These are phyloP conservation scores for Hydrotaea diabolus DNA, from an alignment of 2,888 invertebrate genomes.

Conservation along the genomic window DNA sequence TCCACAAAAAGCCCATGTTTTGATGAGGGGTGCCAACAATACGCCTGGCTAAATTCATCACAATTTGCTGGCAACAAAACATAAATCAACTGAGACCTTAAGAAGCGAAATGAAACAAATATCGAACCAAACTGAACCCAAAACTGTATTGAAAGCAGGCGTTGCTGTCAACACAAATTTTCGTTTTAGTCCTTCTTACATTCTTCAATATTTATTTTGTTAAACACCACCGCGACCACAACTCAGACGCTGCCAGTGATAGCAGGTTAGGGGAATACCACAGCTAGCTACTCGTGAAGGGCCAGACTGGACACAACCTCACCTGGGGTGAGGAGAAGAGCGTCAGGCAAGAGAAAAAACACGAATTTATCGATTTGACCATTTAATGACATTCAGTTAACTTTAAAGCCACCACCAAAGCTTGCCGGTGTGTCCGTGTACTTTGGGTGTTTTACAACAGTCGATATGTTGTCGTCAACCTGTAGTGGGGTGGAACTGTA, in stretches of 20 bases:
- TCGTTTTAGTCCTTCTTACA: not conserved
- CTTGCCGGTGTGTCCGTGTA: no score
- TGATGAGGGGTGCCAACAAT: not conserved
- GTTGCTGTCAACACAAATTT: conserved; percentile 34
- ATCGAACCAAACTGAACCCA: not conserved
- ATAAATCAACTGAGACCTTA: conserved; percentile 11
- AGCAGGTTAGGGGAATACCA: conserved; percentile 10
- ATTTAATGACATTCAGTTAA: conserved; percentile 17
- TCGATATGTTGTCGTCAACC: not conserved
- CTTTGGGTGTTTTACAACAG: no score
- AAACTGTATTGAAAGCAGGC: not conserved
- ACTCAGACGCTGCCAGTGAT: conserved; percentile 2
- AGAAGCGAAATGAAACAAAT: not conserved
- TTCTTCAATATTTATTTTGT: conserved; percentile 34
- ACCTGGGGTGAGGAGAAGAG: no score
- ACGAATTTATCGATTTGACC: not conserved
- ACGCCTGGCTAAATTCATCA: not conserved
- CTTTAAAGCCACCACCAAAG: not conserved
- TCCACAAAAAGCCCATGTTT: no score
- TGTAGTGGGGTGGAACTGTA: not conserved
- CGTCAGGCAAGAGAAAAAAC: not conserved
- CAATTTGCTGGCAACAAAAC: conserved; percentile 17
- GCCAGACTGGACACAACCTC: no score
- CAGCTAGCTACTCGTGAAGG: not conserved
- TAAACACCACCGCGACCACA: not conserved